phyloP scores from a whole-genome alignment of 2,113 vertebrate species.

The Hipposideros armiger region DNA sequence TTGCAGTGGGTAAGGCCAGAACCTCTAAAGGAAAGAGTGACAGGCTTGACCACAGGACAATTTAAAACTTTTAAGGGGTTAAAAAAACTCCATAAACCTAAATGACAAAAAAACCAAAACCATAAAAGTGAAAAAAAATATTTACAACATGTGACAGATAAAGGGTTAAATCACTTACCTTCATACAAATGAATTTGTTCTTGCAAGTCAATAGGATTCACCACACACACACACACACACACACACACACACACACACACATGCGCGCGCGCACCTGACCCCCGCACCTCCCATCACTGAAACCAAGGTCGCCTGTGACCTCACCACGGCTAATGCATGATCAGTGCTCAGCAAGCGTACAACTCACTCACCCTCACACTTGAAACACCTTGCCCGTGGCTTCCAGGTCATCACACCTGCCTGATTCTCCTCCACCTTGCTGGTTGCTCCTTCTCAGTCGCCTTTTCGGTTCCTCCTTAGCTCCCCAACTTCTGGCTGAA shows the following conservation, averaged over 20 bases:
- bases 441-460: background rate
- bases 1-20: background rate
- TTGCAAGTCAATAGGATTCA: background rate
- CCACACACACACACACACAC: background rate
- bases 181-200: background rate
- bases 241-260: background rate
- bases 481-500: background rate
- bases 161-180: conserved; percentile 13
- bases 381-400: background rate
- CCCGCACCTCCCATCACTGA: background rate
- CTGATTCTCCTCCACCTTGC: background rate
- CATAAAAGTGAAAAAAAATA: background rate
- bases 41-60: background rate
- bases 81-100: background rate
- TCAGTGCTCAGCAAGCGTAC: background rate
- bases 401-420: background rate
- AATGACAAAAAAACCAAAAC: background rate
- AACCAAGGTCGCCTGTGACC: background rate
- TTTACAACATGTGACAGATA: background rate
- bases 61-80: background rate
- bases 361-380: background rate
- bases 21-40: background rate
- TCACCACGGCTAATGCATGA: background rate
- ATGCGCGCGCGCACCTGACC: background rate
- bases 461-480: background rate